phyloP scores from a whole-genome alignment of 2,888 invertebrate genomes.

The Conchocele bisecta region DNA sequence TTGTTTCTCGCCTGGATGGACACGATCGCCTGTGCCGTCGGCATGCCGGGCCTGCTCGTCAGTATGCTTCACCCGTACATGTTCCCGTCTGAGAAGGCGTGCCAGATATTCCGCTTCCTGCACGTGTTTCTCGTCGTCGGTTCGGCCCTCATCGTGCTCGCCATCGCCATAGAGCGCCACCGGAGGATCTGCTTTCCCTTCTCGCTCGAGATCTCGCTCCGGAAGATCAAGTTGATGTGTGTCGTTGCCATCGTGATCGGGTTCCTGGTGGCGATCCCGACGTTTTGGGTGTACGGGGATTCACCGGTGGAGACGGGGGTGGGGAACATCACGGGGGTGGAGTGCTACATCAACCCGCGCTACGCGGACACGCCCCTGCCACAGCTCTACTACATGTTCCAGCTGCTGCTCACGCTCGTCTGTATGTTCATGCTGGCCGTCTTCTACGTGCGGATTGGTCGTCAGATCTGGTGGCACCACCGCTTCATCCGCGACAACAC shows the following conservation, averaged over 20 bases:
- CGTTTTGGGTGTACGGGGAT: slow-evolving; percentile 63
- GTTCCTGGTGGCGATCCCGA: slow-evolving; percentile 61
- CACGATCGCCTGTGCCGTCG: slow-evolving; percentile 63
- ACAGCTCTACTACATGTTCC: slow-evolving; percentile 55
- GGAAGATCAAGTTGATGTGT: slow-evolving; percentile 60
- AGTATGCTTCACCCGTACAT: slow-evolving; percentile 68
- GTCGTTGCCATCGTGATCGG: slow-evolving; percentile 57
- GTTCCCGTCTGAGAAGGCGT: slow-evolving; percentile 64
- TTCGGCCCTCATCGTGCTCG: slow-evolving; percentile 69
- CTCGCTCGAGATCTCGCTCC: slow-evolving; percentile 58
- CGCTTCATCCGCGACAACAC: slow-evolving; percentile 58
- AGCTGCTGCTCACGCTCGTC: slow-evolving; percentile 57
- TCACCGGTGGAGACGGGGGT: slow-evolving; percentile 61
- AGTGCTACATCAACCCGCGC: slow-evolving; percentile 66
- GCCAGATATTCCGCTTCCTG: slow-evolving; percentile 62
- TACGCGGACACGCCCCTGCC: slow-evolving; percentile 60
- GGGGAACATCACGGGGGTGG: slow-evolving; percentile 61
- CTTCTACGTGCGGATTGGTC: slow-evolving; percentile 63
- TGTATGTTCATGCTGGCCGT: slow-evolving; percentile 51
- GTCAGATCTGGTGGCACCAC: slow-evolving; percentile 51
- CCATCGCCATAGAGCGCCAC: slow-evolving; percentile 71
- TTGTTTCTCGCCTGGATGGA: slow-evolving; percentile 69
- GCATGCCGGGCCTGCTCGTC: slow-evolving; percentile 68
- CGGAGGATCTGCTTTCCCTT: slow-evolving; percentile 70
- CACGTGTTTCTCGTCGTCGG: slow-evolving; percentile 65